These are phyloP conservation scores for Serranochromis macrocephalus DNA, from an alignment of 2,113 vertebrate genomes.

Conservation along the genomic window DNA sequence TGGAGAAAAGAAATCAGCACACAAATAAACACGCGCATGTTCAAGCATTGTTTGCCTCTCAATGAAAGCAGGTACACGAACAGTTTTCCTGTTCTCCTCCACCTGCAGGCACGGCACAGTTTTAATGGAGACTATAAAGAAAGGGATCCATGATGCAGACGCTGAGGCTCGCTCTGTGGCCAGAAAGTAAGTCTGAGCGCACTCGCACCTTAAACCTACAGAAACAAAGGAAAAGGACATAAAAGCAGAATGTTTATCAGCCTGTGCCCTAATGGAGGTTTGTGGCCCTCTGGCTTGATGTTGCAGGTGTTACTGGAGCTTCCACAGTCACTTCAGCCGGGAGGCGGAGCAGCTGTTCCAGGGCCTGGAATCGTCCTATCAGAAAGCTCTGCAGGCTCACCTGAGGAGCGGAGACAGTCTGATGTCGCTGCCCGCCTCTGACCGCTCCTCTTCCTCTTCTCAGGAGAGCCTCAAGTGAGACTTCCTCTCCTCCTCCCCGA, in stretches of 20 bases:
- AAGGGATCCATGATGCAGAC: slow-evolving; percentile 92
- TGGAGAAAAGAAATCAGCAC: background rate
- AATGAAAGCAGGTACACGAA: background rate
- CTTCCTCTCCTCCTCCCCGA: background rate
- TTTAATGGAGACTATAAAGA: slow-evolving; percentile 90
- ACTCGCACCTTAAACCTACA: background rate
- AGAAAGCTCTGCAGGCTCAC: slow-evolving; percentile 89
- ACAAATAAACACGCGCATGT: background rate
- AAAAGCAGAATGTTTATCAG: background rate
- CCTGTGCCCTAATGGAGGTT: background rate
- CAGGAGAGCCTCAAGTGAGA: slow-evolving; percentile 96
- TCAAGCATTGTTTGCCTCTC: background rate
- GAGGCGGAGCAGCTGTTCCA: slow-evolving; percentile 90
- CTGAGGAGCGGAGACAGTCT: slow-evolving; percentile 83
- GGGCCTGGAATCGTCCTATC: slow-evolving; percentile 86
- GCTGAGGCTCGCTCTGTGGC: slow-evolving; percentile 90
- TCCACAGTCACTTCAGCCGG: slow-evolving; percentile 84
- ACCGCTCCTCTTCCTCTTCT: slow-evolving; percentile 91
- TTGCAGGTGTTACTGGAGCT: slow-evolving; percentile 85
- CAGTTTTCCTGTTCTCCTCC: background rate
- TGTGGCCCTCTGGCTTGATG: background rate
- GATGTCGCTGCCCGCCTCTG: slow-evolving; percentile 86
- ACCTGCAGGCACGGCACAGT: slow-evolving; percentile 78
- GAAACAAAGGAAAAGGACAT: background rate
- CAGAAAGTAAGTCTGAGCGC: slow-evolving; percentile 78